These are phyloP conservation scores for Poeciliopsis prolifica DNA, from an alignment of 2,113 vertebrate genomes.

Conservation along the genomic window DNA sequence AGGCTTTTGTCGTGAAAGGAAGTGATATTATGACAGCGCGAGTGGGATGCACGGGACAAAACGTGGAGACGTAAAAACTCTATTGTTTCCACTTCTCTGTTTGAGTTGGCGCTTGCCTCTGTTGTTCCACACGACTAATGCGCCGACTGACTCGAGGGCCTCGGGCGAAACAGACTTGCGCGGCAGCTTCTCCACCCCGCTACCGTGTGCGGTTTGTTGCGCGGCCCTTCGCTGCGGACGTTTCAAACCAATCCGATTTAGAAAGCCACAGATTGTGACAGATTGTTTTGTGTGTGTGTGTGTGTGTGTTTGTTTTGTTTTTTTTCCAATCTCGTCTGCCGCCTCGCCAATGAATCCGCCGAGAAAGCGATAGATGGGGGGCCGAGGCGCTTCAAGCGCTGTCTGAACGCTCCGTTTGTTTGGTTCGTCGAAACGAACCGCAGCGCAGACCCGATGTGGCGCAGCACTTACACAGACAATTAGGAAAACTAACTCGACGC, in stretches of 20 bases:
- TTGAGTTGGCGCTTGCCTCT: constrained; percentile 51
- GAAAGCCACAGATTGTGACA: constrained; percentile 10
- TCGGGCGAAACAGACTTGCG: constrained; percentile 47
- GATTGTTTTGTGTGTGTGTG: no score
- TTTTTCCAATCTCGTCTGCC: constrained; percentile 12
- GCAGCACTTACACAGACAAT: constrained; percentile 67
- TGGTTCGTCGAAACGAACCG: constrained; percentile 47
- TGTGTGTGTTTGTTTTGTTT: no score
- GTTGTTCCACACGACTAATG: constrained; percentile 37
- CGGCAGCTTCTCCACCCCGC: constrained; percentile 38
- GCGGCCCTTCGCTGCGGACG: constrained; percentile 4
- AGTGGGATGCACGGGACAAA: constrained; percentile 36
- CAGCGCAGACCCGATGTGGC: constrained; percentile 51
- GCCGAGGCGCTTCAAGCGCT: constrained; percentile 12
- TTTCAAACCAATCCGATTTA: constrained; percentile 18
- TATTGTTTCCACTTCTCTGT: constrained; percentile 66
- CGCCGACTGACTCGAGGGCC: constrained; percentile 38
- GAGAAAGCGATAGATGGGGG: constrained; percentile 12
- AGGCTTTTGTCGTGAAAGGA: constrained; percentile 47
- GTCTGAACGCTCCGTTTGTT: constrained; percentile 47
- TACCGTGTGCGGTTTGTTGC: constrained; percentile 54
- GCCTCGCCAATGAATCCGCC: constrained; percentile 25
- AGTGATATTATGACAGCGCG: constrained; percentile 66
- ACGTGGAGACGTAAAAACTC: constrained; percentile 48
- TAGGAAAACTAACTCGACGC: constrained; percentile 63